These are phyloP conservation scores for Deroptyus accipitrinus DNA, from an alignment of 2,113 vertebrate species.

Conservation along the genomic window DNA sequence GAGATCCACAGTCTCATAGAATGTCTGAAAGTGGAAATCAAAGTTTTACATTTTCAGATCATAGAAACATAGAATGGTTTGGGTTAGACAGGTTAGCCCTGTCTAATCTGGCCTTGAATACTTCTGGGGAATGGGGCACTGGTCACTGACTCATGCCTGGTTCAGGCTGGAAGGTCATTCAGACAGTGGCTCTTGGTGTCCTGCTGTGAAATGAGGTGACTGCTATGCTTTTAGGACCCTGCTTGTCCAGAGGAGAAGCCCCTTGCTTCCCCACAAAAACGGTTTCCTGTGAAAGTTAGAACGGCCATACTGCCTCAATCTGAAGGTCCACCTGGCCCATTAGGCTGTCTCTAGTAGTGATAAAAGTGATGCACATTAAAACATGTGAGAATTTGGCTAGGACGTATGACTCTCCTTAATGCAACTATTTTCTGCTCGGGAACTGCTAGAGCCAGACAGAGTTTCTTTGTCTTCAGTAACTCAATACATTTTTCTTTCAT, in stretches of 20 bases:
- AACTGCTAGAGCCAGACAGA: neutral
- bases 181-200: neutral
- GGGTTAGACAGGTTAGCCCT: neutral
- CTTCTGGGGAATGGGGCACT: neutral
- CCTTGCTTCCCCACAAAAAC: neutral
- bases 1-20: neutral
- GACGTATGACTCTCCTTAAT: neutral
- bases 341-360: neutral
- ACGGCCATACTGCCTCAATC: neutral
- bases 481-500: neutral
- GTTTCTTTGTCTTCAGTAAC: neutral
- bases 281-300: neutral
- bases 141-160: rapidly evolving
- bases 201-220: neutral
- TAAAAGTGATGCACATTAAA: neutral
- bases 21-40: neutral
- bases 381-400: neutral
- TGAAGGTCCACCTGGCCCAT: neutral
- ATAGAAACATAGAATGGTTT: neutral
- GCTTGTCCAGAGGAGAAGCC: neutral
- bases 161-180: neutral
- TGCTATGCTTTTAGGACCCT: neutral
- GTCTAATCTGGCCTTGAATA: neutral
- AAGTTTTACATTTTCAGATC: neutral
- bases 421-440: neutral